phyloP scores from a whole-genome alignment of 2,888 invertebrate genomes.

The Oscheius sp. region DNA sequence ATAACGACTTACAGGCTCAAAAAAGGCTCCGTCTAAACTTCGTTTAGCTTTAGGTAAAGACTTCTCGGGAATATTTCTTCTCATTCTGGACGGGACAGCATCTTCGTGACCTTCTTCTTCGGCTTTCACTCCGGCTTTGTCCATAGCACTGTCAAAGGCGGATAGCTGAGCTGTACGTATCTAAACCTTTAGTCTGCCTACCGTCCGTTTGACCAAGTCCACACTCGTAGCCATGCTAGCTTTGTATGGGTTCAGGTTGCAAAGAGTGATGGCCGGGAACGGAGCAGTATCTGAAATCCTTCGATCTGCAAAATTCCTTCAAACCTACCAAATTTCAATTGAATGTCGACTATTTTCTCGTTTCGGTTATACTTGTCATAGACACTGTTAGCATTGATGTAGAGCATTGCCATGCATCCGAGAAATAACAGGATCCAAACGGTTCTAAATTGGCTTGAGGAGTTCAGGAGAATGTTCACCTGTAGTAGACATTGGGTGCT shows the following conservation, averaged over 20 bases:
- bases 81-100: slow-evolving; percentile 31
- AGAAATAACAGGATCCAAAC: slow-evolving; percentile 67
- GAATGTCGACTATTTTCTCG: slow-evolving; percentile 72
- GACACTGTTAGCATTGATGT: slow-evolving; percentile 67
- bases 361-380: slow-evolving; percentile 69
- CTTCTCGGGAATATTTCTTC: slow-evolving; percentile 11
- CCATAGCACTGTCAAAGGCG: slow-evolving; percentile 69
- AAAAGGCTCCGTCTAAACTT: slow-evolving; percentile 54
- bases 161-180: slow-evolving; percentile 48
- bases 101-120: slow-evolving; percentile 38
- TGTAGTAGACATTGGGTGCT: slow-evolving; percentile 66
- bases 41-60: slow-evolving; percentile 39
- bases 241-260: slow-evolving; percentile 72
- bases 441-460: slow-evolving; percentile 39
- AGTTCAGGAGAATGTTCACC: slow-evolving; percentile 39
- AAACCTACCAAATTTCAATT: slow-evolving; percentile 67
- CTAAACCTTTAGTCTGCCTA: slow-evolving; percentile 23
- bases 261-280: slow-evolving; percentile 71
- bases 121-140: slow-evolving; percentile 56
- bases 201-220: slow-evolving; percentile 65
- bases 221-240: slow-evolving; percentile 65
- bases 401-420: slow-evolving; percentile 68
- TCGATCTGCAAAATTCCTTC: not conserved
- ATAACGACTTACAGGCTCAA: slow-evolving; percentile 48
- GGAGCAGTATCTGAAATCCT: slow-evolving; percentile 61